phyloP scores from a whole-genome alignment of 2,113 vertebrate genomes.

The Agapornis roseicollis region DNA sequence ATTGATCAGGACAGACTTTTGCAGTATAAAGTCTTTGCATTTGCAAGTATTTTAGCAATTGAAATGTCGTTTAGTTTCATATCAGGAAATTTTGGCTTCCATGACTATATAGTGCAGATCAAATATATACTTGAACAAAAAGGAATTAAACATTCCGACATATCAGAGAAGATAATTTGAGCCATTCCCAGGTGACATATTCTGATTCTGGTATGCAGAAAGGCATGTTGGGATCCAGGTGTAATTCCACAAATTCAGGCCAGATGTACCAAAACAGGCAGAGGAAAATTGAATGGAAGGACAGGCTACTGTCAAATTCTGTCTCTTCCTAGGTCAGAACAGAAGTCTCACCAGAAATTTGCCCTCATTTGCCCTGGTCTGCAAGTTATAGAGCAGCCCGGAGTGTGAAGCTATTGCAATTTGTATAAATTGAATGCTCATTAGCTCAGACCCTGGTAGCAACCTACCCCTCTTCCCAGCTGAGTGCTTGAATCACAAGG shows the following conservation, averaged over 20 bases:
- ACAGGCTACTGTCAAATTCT: background rate
- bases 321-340: background rate
- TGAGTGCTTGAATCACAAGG: background rate
- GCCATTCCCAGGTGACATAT: background rate
- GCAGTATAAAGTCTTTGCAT: background rate
- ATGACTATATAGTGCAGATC: background rate
- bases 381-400: background rate
- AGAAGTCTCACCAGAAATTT: background rate
- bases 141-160: background rate
- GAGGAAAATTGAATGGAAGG: background rate
- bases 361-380: background rate
- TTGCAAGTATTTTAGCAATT: background rate
- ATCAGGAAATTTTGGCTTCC: background rate
- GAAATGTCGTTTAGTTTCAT: background rate
- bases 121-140: background rate
- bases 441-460: background rate
- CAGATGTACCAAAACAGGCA: background rate
- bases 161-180: background rate
- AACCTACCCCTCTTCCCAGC: background rate
- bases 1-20: background rate
- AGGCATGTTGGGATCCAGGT: background rate
- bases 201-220: background rate
- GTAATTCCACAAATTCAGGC: background rate
- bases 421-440: background rate
- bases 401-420: background rate